Conservation (phyloP, 2,888 invertebrate species). For the Steromphala cineraria region DNA sequence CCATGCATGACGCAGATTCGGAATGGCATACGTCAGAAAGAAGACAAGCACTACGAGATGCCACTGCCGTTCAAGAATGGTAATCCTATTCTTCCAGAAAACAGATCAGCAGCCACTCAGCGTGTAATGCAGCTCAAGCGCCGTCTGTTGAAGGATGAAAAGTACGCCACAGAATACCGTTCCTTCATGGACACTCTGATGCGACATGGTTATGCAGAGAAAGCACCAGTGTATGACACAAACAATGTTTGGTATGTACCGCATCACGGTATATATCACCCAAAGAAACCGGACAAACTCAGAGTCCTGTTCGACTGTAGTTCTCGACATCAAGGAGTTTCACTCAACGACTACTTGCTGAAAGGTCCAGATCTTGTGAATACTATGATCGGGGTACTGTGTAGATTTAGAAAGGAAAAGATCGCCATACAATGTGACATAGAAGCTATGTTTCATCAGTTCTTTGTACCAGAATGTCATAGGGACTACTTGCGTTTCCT, state of each 20-base stretch:
- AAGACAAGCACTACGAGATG: conserved; percentile 10
- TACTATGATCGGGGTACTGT: background rate
- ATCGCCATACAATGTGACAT: conserved; percentile 40
- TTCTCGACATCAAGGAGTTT: background rate
- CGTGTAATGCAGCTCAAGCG: background rate
- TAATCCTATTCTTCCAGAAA: conserved; percentile 24
- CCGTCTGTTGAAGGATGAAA: too few species aligned
- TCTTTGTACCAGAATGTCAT: conserved; percentile 36
- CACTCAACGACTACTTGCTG: background rate
- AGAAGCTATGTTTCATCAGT: conserved; percentile 34
- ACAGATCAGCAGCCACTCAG: conserved; percentile 16
- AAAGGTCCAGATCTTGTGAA: background rate
- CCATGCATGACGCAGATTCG: background rate
- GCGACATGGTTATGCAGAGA: too few species aligned
- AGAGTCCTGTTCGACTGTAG: background rate
- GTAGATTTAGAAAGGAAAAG: too few species aligned
- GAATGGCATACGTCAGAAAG: background rate
- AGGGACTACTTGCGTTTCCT: conserved; percentile 38
- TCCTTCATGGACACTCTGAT: too few species aligned
- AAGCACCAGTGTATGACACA: background rate
- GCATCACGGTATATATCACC: background rate
- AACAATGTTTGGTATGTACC: background rate
- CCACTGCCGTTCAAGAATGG: conserved; percentile 15
- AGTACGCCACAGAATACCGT: too few species aligned
- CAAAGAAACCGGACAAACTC: background rate